Conservation (phyloP, 2,888 invertebrate species). For the Crematogaster levior region DNA sequence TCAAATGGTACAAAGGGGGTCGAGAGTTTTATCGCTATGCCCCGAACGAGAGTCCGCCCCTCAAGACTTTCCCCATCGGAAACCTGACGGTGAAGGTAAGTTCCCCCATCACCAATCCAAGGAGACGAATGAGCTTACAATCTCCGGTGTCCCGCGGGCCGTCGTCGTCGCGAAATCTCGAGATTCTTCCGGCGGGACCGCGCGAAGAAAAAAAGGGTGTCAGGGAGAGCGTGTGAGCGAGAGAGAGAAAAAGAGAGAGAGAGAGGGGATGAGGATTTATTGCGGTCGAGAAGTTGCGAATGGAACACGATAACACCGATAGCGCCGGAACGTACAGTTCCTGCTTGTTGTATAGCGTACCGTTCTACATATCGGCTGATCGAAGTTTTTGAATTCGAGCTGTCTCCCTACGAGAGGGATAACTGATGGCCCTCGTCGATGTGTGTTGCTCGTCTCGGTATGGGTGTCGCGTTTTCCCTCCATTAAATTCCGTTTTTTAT, state of each 20-base stretch:
- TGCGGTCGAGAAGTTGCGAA: slow-evolving; percentile 62
- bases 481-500: slow-evolving; percentile 25
- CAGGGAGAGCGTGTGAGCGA: too few relatives aligned
- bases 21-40: slow-evolving; percentile 84
- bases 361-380: slow-evolving; percentile 55
- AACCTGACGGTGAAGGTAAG: slow-evolving; percentile 83
- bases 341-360: slow-evolving; percentile 36
- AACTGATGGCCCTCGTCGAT: slow-evolving; percentile 51
- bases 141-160: slow-evolving; percentile 42
- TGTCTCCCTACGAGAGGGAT: slow-evolving; percentile 42
- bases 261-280: slow-evolving; percentile 63
- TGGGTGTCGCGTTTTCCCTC: slow-evolving; percentile 21
- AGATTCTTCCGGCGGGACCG: slow-evolving; percentile 19
- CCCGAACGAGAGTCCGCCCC: slow-evolving; percentile 81
- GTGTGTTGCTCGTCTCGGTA: background rate
- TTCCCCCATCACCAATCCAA: background rate
- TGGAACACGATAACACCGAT: slow-evolving; percentile 67
- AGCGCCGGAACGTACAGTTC: slow-evolving; percentile 64
- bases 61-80: slow-evolving; percentile 82
- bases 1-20: slow-evolving; percentile 84
- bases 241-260: background rate
- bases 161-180: slow-evolving; percentile 51
- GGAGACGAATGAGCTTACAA: slow-evolving; percentile 22
- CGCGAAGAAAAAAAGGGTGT: slow-evolving; percentile 32
- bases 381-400: slow-evolving; percentile 62